These are phyloP conservation scores for Eurosta solidaginis DNA, from an alignment of 1,140 invertebrate species.

Conservation along the genomic window DNA sequence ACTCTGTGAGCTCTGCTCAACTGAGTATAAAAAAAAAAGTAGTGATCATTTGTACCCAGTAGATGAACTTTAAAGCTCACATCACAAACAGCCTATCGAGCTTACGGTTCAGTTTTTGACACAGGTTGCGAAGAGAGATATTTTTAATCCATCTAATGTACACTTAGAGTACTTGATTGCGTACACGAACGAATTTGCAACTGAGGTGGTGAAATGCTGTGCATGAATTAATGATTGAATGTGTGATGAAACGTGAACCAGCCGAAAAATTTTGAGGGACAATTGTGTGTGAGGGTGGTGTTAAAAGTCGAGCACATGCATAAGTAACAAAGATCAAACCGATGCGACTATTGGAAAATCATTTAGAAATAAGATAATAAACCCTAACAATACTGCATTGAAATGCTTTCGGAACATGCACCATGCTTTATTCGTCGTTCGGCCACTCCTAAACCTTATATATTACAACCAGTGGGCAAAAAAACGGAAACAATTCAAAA, in stretches of 20 bases:
- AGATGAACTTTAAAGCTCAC: too few species aligned
- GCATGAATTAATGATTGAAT: background rate
- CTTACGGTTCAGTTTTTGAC: too few species aligned
- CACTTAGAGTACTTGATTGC: too few species aligned
- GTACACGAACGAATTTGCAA: background rate
- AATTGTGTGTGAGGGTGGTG: background rate
- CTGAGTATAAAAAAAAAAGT: too few species aligned
- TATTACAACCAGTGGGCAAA: too few species aligned
- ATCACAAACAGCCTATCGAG: too few species aligned
- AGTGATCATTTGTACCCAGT: too few species aligned
- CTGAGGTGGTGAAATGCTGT: background rate
- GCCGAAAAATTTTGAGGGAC: too few species aligned
- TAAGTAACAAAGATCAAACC: background rate
- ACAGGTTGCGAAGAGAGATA: too few species aligned
- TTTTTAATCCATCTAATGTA: too few species aligned
- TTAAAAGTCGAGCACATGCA: background rate
- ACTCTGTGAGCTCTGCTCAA: too few species aligned
- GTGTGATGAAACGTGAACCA: background rate
- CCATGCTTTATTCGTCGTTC: background rate
- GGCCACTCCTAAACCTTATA: background rate
- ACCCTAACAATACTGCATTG: background rate
- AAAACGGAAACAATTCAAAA: too few species aligned
- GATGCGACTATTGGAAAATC: background rate
- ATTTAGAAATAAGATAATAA: background rate
- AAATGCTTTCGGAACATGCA: background rate